These are phyloP conservation scores for Simalia tracyae DNA, from an alignment of 2,797 vertebrate species.

Conservation along the genomic window DNA sequence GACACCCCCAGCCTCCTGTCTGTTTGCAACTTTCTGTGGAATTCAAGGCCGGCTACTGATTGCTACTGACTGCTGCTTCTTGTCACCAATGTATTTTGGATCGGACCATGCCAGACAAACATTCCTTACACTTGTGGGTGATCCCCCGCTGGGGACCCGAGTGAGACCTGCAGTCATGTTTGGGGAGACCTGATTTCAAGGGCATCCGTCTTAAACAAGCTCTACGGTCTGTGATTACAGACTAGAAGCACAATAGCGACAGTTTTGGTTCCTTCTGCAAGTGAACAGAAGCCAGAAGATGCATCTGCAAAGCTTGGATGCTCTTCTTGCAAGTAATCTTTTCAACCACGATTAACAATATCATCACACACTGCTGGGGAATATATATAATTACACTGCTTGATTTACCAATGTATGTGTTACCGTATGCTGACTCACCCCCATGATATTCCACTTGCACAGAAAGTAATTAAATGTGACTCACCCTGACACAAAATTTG, in stretches of 20 bases:
- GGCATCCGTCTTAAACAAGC: slow-evolving; percentile 28
- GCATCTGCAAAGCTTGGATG: slow-evolving; percentile 67
- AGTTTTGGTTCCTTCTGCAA: slow-evolving; percentile 48
- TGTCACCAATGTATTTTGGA: slow-evolving; percentile 6
- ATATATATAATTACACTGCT: slow-evolving; percentile 53
- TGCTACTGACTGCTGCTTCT: slow-evolving; percentile 13
- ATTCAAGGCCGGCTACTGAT: neutral
- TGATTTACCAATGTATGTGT: slow-evolving; percentile 34
- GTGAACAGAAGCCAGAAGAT: slow-evolving; percentile 38
- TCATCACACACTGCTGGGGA: slow-evolving; percentile 52
- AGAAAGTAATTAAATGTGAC: slow-evolving; percentile 38
- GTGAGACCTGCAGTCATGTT: neutral
- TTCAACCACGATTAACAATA: slow-evolving; percentile 64
- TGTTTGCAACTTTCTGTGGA: neutral
- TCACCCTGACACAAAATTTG: slow-evolving; percentile 41
- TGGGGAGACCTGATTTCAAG: neutral
- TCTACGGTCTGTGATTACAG: slow-evolving; percentile 27
- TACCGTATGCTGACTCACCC: slow-evolving; percentile 45
- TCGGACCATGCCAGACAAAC: neutral
- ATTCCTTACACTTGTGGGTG: neutral
- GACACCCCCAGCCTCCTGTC: neutral
- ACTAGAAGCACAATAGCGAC: slow-evolving; percentile 37
- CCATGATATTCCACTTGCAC: slow-evolving; percentile 42
- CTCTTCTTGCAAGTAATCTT: slow-evolving; percentile 59
- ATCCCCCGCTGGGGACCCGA: neutral